Evolutionary conservation across 2,888 invertebrate species (phyloP), one percentile per base, ranked within the genome.

Genomic region (Cephus rjabovi): DNA sequence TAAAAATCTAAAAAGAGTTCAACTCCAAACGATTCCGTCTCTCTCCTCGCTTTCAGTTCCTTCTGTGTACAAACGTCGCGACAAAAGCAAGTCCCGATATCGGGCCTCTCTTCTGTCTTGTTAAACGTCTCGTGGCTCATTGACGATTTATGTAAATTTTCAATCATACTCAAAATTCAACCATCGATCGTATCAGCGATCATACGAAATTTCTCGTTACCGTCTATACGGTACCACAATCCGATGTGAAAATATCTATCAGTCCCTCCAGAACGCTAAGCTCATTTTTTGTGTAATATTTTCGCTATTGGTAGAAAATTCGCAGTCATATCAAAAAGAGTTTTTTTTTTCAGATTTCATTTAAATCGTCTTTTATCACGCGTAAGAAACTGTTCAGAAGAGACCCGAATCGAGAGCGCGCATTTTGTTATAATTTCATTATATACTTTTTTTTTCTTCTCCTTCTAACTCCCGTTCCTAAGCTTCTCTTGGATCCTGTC

Each of bases 261-360:
- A 82, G 83, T 84, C 80, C 78, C 79, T 83, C 78, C 81, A 82
- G 81, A 83, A 83, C 79, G 78, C 81, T 83, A 85, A 81, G 81
- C 81, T 82, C 74, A 76, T 77, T 77, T 79, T 40, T 40, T 40
- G n/a, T 56, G 2, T 1, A 15, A 23, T 23, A 23, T 56, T 71
- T 83, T 80, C 80, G 82, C 82, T 83, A 79, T 83, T 56, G 87
- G 86, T 90, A 90, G 88, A 91, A 90, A 90, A 91, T 87, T 88
- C 87, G 86, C 86, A 84, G 87, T 89, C 85, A 88, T 90, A 90
- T 90, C 88, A 90, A 90, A 90, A 91, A 87, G 84, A 87, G 84
- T 74, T 33, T 40, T 75, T 56, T 56, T 68, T 75, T 56, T 76
- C 83, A 79, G 76, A 80, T 81, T 37, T 75, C 77, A 80, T 79